phyloP scores from a whole-genome alignment of 2,797 vertebrate genomes.

The Sparidentex hasta region DNA sequence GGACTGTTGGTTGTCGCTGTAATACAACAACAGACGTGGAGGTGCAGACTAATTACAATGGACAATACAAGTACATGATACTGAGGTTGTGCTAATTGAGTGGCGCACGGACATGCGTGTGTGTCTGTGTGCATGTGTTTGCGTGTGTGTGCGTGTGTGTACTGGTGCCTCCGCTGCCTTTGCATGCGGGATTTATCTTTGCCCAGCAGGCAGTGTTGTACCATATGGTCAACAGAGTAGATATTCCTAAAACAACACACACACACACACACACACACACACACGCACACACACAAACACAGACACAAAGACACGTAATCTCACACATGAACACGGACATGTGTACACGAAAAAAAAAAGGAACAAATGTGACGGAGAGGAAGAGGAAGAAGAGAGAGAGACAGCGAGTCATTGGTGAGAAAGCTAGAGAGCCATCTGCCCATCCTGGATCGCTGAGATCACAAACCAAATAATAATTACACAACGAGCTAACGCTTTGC shows the following conservation, averaged over 20 bases:
- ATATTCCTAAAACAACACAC: conserved; percentile 77
- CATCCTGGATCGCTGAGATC: conserved; percentile 48
- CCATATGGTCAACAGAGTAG: conserved; percentile 81
- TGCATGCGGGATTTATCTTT: conserved; percentile 81
- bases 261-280: conserved; percentile 50
- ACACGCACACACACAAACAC: too few species aligned
- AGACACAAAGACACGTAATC: conserved; percentile 53
- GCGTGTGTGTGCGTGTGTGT: conserved; percentile 28
- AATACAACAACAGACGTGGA: conserved; percentile 68
- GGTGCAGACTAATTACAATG: conserved; percentile 72
- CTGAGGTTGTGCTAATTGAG: conserved; percentile 57
- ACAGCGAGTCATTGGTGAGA: conserved; percentile 55
- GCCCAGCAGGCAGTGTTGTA: conserved; percentile 79
- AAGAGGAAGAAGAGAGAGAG: conserved; percentile 49
- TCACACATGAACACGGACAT: conserved; percentile 32
- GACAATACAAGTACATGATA: conserved; percentile 60
- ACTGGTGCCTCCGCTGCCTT: conserved; percentile 67
- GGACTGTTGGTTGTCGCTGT: conserved; percentile 50
- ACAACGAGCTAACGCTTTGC: conserved; percentile 27
- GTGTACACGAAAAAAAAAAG: conserved; percentile 4
- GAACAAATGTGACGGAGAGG: conserved; percentile 27
- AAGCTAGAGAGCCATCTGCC: conserved; percentile 68
- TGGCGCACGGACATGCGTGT: not conserved
- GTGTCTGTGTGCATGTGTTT: conserved; percentile 38
- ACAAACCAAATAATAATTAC: conserved; percentile 58